Conservation (phyloP, 2,113 vertebrate species). For the Martes martes region DNA sequence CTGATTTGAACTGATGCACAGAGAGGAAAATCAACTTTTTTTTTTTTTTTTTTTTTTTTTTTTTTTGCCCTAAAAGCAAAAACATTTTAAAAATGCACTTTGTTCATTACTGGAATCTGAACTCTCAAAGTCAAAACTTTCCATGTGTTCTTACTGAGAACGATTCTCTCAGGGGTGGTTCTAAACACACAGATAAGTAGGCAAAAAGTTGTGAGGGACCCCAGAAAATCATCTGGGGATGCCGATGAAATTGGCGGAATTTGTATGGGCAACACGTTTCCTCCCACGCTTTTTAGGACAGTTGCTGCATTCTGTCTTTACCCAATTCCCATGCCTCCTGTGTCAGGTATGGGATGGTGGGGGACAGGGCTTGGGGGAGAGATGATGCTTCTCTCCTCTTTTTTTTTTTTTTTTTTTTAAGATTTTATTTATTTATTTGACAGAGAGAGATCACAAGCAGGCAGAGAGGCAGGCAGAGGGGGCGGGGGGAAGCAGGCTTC, state of each 20-base stretch:
- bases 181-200: background rate
- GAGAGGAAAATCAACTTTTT: conserved; percentile 44
- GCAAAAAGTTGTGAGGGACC: background rate
- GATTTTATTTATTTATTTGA: too few species aligned
- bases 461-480: too few species aligned
- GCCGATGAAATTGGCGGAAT: background rate
- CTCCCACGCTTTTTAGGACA: background rate
- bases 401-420: too few species aligned
- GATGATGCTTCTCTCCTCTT: too few species aligned
- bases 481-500: too few species aligned
- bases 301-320: background rate
- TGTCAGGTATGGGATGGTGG: background rate
- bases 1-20: conserved; percentile 51
- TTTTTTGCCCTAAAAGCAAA: conserved; percentile 28
- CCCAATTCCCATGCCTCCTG: fast-evolving
- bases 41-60: background rate
- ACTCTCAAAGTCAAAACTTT: conserved; percentile 64
- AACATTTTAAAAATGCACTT: conserved; percentile 27
- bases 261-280: background rate
- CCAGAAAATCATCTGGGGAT: background rate
- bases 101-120: conserved; percentile 49
- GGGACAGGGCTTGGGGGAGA: background rate
- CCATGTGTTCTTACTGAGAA: conserved; percentile 28
- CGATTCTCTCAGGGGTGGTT: background rate
- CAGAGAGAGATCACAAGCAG: too few species aligned